Base-by-base conservation (phyloP, 2,888 invertebrate species). In the Bellardia bayeri region DNA sequence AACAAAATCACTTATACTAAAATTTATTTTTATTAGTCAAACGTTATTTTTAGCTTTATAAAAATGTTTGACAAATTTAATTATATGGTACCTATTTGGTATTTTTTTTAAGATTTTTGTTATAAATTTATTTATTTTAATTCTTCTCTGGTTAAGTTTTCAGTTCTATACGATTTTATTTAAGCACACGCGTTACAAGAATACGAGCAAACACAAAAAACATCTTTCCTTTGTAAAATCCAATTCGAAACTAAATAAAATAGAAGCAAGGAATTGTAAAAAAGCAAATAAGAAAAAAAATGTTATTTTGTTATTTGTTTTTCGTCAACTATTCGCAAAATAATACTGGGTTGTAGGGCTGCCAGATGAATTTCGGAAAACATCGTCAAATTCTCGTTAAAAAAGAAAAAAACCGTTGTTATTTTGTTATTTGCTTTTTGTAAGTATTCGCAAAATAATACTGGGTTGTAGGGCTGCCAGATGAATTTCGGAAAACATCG, bases 231-330 rank as follows among this genome's bases (percentile, higher is more conserved):
- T 40, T 11, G 0, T 16, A 58, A 86, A 78, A 72, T 72, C 78
- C 72, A 74, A 86, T 86, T 82, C 11, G 66, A 71, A 86, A 86
- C 86, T 86, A 82, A 85, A 75, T 68, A 8, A 54, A 74, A 80
- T 74, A 75, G 23, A 61, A 75, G 84, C 45, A 74, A 75, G 84
- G 54, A 74, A 85, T 51, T 23, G 13, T 51, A 74, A 61, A 75
- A 75, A 76, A 75, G 61, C 79, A 68, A 79, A 83, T 69, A 76
- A 72, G 56, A 84, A 64, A 66, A n/a, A 37, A 56, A 45, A 14
- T 33, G 13, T 11, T 58, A 23, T 56, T 72, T 49, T 37, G 16
- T 66, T 51, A 58, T 61, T 68, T 61, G 4, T 56, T 63, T 76
- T 81, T 49, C 1, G 54, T 64, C 8, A 49, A 13, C 14, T 76